Evolutionary conservation across 2,888 invertebrate genomes (phyloP).

Genomic region (Drosophila algonquin): DNA sequence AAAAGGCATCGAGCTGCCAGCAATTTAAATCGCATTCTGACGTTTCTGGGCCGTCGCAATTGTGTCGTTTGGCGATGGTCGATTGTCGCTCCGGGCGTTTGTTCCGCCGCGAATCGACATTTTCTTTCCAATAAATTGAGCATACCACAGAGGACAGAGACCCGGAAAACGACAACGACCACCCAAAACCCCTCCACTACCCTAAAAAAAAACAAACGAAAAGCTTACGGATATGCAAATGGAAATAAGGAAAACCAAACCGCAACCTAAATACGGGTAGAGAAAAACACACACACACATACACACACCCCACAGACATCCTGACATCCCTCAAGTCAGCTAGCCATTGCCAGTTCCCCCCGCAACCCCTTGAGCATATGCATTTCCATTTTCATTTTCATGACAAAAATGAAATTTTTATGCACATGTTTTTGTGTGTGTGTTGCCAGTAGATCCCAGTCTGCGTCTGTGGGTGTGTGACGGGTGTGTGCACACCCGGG

Average conservation of each 20-base stretch:
- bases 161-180: neutral
- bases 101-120: slow-evolving; percentile 14
- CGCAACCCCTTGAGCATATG: slow-evolving; percentile 12
- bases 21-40: slow-evolving; percentile 12
- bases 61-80: slow-evolving; percentile 12
- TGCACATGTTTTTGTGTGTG: slow-evolving; percentile 21
- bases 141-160: slow-evolving; percentile 3
- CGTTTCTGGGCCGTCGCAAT: slow-evolving; percentile 32
- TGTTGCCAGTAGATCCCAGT: slow-evolving; percentile 13
- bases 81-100: neutral
- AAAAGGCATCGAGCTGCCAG: slow-evolving; percentile 2
- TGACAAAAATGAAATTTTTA: slow-evolving; percentile 58
- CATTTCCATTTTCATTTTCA: slow-evolving; percentile 53
- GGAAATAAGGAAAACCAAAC: slow-evolving; percentile 19
- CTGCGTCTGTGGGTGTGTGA: slow-evolving; percentile 1
- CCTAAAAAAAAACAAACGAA: neutral
- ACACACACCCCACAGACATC: neutral
- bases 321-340: neutral
- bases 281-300: neutral
- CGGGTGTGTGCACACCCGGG: slow-evolving; percentile 19
- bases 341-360: neutral
- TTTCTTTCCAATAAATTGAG: slow-evolving; percentile 8
- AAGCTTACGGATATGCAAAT: slow-evolving; percentile 1
- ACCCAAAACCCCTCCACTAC: too few relatives aligned
- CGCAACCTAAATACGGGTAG: slow-evolving; percentile 29